Evolutionary conservation across 2,797 vertebrate species (phyloP).

Genomic region (Ceryle rudis): DNA sequence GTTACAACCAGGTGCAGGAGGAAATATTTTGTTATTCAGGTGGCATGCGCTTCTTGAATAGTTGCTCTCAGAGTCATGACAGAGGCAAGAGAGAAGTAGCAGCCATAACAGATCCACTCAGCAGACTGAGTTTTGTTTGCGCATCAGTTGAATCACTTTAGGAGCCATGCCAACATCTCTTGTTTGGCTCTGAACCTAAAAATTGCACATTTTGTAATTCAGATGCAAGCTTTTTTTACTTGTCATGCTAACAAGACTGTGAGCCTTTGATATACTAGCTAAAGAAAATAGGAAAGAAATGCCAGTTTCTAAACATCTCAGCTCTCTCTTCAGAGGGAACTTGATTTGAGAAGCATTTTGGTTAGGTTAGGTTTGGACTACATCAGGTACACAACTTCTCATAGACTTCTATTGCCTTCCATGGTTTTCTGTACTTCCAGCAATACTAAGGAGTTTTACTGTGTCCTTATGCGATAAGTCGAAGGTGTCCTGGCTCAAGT

Average conservation of each 20-base stretch:
- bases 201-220: neutral
- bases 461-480: fast-evolving
- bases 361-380: neutral
- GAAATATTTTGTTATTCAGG: neutral
- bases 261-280: neutral
- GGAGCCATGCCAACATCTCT: neutral
- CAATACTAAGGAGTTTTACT: neutral
- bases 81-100: neutral
- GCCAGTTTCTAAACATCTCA: neutral
- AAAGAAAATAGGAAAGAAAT: neutral
- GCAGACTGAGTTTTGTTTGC: neutral
- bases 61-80: neutral
- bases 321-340: neutral
- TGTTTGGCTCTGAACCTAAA: neutral
- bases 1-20: neutral
- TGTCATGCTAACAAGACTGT: neutral
- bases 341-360: neutral
- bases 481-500: neutral
- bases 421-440: neutral
- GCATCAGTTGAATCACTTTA: neutral
- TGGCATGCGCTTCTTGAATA: neutral
- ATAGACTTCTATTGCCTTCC: neutral
- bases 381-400: neutral
- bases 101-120: neutral
- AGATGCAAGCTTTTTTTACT: neutral